Conservation (phyloP, 2,888 invertebrate genomes). For the Dicycla oo region DNA sequence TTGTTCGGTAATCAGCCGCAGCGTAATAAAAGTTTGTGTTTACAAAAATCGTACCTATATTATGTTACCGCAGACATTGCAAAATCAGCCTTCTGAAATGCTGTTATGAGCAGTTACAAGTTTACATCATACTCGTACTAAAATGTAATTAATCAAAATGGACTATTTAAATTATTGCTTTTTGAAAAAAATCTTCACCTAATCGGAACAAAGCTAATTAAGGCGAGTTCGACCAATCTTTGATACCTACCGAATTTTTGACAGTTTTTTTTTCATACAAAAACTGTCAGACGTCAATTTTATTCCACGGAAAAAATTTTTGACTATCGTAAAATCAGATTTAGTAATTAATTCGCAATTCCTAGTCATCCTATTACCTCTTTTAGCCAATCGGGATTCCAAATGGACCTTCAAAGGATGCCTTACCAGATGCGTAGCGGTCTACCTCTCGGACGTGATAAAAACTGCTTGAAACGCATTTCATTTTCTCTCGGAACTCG, state of each 20-base stretch:
- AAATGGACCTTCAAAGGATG: conserved; percentile 39
- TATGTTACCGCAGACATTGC: conserved; percentile 18
- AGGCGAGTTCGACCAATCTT: neutral
- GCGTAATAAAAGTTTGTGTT: conserved; percentile 28
- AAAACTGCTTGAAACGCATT: conserved; percentile 60
- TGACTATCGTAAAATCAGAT: neutral
- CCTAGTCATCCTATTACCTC: conserved; percentile 11
- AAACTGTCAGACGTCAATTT: neutral
- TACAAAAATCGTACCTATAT: conserved; percentile 33
- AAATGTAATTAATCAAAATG: neutral
- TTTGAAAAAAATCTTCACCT: neutral
- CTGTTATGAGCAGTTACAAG: neutral
- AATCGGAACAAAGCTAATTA: neutral
- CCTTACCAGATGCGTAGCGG: conserved; percentile 52
- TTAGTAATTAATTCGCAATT: conserved; percentile 18
- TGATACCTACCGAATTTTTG: neutral
- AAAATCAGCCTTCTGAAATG: conserved; percentile 15
- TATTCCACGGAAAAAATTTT: neutral
- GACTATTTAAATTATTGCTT: neutral
- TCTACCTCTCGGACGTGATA: conserved; percentile 44
- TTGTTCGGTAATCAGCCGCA: conserved; percentile 31
- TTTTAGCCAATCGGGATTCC: conserved; percentile 57
- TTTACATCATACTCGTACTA: conserved; percentile 5
- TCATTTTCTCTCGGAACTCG: conserved; percentile 68
- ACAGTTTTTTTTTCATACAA: neutral